Evolutionary conservation across 2,888 invertebrate genomes (phyloP), one percentile per base, ranked within the genome.

Genomic region (Boloria selene): DNA sequence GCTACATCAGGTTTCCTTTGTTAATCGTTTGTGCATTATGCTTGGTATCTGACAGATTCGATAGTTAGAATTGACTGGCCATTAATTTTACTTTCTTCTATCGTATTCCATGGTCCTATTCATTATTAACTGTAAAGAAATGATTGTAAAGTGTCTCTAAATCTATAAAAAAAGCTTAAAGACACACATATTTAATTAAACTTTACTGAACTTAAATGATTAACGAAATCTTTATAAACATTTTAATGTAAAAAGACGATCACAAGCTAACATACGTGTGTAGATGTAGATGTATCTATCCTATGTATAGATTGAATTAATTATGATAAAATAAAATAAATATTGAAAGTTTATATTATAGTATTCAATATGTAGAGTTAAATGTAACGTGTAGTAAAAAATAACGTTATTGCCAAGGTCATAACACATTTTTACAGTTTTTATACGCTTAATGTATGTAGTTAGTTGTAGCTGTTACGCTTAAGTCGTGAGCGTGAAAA

Each of bases 21-120:
- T 54, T 38, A 22, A 56, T 56, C 50, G 56, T 17, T 50, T 54
- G 65, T 60, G 61, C 61, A 70, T 65, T 70, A 64, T 60, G 66
- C 56, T 64, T 53, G 44, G 45, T 59, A 67, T 65, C 77, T 72
- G 83, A 82, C 83, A 77, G 74, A 66, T 73, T 71, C 74, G 81
- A 80, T 78, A 82, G 81, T 64, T 73, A 69, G 74, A 73, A 76
- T 69, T 80, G 81, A 81, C 76, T 70, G 75, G 76, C 70, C 75
- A 80, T 83, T 81, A 78, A 82, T 82, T 82, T 77, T 70, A 74
- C 74, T 71, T 66, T 73, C 72, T 73, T 73, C 59, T 72, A 63
- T 61, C 58, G 59, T 61, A 61, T 58, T 61, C 69, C 42, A 55
- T 17, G 31, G 18, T 61, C 38, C 18, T 56, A 56, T 58, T 65